Evolutionary conservation across 2,113 vertebrate species (phyloP).

Genomic region (Piprites chloris): DNA sequence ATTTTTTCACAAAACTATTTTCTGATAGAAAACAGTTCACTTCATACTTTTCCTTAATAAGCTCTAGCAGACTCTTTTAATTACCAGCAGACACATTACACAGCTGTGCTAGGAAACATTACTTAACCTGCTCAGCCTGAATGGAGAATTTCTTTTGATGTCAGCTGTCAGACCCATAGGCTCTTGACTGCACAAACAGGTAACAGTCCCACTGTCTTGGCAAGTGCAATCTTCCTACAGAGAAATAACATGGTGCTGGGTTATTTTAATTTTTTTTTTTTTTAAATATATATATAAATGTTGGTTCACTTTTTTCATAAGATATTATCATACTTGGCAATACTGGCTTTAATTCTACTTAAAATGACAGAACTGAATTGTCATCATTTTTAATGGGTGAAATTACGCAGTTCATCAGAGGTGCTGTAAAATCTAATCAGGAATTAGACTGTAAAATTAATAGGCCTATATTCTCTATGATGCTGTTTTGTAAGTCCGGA

Average conservation of each 20-base stretch:
- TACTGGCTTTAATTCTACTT: conserved; percentile 70
- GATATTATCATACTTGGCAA: conserved; percentile 71
- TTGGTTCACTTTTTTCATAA: not conserved
- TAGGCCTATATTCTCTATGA: conserved; percentile 53
- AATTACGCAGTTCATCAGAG: conserved; percentile 57
- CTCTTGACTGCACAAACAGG: not conserved
- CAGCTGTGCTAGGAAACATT: not conserved
- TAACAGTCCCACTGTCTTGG: not conserved
- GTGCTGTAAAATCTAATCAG: conserved; percentile 70
- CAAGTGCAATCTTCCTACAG: not conserved
- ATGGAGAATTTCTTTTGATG: not conserved
- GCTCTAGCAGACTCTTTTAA: not conserved
- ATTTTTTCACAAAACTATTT: not conserved
- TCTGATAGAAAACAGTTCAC: not conserved
- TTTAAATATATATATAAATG: not conserved
- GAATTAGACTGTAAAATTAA: conserved; percentile 74
- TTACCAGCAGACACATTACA: not conserved
- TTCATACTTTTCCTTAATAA: not conserved
- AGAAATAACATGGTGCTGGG: not conserved
- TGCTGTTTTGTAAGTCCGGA: conserved; percentile 43
- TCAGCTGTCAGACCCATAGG: not conserved
- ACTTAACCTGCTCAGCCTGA: not conserved
- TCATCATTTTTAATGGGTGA: conserved; percentile 64
- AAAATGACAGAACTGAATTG: conserved; percentile 72
- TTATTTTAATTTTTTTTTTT: not conserved